phyloP scores from a whole-genome alignment of 2,888 invertebrate genomes.

The Meiosimyza decipiens region DNA sequence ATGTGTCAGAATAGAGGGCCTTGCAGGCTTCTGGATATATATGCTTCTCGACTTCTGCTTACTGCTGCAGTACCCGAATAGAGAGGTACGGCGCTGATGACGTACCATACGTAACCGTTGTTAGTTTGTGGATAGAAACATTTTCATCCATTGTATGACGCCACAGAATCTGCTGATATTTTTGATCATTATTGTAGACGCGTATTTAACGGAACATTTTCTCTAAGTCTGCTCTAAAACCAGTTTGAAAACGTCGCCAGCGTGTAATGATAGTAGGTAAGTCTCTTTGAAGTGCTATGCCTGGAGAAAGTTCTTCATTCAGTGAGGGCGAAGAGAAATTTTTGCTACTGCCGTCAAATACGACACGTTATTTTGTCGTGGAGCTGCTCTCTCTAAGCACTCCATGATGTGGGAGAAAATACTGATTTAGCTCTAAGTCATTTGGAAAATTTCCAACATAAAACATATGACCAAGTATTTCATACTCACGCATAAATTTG shows the following conservation, averaged over 20 bases:
- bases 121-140: too few relatives aligned
- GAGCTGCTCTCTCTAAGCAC: constrained; percentile 10
- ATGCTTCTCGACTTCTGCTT: too few relatives aligned
- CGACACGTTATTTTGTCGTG: neutral
- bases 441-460: neutral
- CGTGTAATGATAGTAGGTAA: constrained; percentile 33
- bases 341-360: constrained; percentile 20
- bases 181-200: too few relatives aligned
- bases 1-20: too few relatives aligned
- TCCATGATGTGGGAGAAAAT: constrained; percentile 24
- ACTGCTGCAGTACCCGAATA: too few relatives aligned
- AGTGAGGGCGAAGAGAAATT: neutral
- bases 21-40: too few relatives aligned
- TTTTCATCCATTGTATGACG: too few relatives aligned
- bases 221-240: too few relatives aligned
- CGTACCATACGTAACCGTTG: too few relatives aligned
- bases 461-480: constrained; percentile 1
- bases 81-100: too few relatives aligned
- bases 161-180: too few relatives aligned
- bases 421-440: neutral
- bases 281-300: constrained; percentile 39
- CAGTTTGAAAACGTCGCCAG: constrained; percentile 25
- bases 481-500: constrained; percentile 25
- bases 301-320: constrained; percentile 34
- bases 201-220: too few relatives aligned